A percentile compares a stretch with the other conserved stretches of the same genome.
These are phyloP conservation scores for Rhagophthalmus giganteus DNA, from an alignment of 2,888 invertebrate genomes.

Conservation along the genomic window DNA sequence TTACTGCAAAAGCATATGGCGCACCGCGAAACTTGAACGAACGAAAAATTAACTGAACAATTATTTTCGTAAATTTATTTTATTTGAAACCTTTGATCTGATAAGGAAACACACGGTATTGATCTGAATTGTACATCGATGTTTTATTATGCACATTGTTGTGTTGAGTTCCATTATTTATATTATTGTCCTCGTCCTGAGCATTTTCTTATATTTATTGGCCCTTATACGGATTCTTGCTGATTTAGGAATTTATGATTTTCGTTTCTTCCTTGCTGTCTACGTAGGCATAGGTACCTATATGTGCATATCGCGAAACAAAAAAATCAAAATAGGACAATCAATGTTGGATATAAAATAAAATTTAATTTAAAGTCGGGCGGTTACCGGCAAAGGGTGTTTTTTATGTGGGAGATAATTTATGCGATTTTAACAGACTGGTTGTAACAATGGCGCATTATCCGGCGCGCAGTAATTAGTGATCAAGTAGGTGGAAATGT, in stretches of 20 bases:
- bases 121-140: conserved; percentile 53
- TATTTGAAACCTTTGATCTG: conserved; percentile 52
- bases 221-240: conserved; percentile 35
- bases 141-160: conserved; percentile 51
- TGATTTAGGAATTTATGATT: conserved; percentile 38
- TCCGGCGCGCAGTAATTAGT: conserved; percentile 54
- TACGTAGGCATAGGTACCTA: no score
- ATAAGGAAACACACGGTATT: conserved; percentile 54
- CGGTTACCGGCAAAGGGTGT: conserved; percentile 20
- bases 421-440: conserved; percentile 55
- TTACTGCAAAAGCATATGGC: conserved; percentile 23
- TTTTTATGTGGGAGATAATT: conserved; percentile 47
- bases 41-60: conserved; percentile 25
- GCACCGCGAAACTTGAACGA: background rate
- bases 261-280: conserved; percentile 22
- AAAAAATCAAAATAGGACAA: conserved; percentile 1
- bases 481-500: conserved; percentile 57
- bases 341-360: background rate
- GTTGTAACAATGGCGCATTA: conserved; percentile 50
- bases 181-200: conserved; percentile 42
- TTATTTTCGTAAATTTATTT: conserved; percentile 49
- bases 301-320: conserved; percentile 10
- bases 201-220: conserved; percentile 38
- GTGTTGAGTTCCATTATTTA: conserved; percentile 49
- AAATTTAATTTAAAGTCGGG: conserved; percentile 20